These are phyloP conservation scores for Amiota communis DNA, from an alignment of 2,888 invertebrate genomes.

Conservation along the genomic window DNA sequence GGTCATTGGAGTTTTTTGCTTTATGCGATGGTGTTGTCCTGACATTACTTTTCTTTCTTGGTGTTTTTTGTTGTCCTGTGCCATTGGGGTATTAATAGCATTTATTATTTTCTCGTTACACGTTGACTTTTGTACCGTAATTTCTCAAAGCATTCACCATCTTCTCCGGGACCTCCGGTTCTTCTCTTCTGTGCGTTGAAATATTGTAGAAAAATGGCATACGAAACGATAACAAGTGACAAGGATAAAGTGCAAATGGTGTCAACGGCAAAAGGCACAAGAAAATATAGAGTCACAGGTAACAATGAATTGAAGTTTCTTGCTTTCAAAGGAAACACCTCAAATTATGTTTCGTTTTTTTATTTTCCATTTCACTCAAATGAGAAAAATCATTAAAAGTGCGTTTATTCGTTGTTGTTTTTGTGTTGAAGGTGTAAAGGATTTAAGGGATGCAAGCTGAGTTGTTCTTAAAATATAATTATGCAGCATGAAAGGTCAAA, in stretches of 20 bases:
- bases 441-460: too few species aligned
- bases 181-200: too few species aligned
- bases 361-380: too few species aligned
- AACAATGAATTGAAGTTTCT: neutral
- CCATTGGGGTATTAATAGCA: conserved; percentile 61
- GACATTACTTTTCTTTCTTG: conserved; percentile 4
- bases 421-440: too few species aligned
- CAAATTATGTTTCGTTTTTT: neutral
- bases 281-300: neutral
- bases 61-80: neutral
- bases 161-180: conserved; percentile 5
- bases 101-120: conserved; percentile 72
- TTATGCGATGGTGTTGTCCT: neutral
- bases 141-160: conserved; percentile 52
- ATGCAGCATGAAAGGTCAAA: too few species aligned
- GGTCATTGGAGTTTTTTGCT: neutral
- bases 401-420: too few species aligned
- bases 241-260: conserved; percentile 65
- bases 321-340: neutral
- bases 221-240: conserved; percentile 61
- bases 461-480: too few species aligned
- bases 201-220: conserved; percentile 42
- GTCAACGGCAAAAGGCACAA: conserved; percentile 45
- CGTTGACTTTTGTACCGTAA: conserved; percentile 68
- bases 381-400: too few species aligned